A percentile compares a stretch with the other conserved stretches of the same genome.
These are phyloP conservation scores for Anthopleura xanthogrammica DNA, from an alignment of 92 coral and sea anemone species.

Conservation along the genomic window DNA sequence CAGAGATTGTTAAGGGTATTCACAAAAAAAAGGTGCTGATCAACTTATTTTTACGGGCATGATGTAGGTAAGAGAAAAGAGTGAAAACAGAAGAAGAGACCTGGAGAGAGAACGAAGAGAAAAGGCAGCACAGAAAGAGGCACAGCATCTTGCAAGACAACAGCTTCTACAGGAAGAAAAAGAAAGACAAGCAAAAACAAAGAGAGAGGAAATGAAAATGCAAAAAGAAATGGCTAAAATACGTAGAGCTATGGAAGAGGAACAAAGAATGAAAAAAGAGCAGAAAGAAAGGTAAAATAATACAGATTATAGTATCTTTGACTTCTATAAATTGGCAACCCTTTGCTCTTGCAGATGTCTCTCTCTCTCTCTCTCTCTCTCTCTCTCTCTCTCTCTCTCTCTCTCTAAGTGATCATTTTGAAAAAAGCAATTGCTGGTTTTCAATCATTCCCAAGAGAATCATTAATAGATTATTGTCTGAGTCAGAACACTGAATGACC, in stretches of 20 bases:
- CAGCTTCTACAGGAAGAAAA: conserved; percentile 86
- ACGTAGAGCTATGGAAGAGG: conserved; percentile 86
- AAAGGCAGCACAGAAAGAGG: conserved; percentile 74
- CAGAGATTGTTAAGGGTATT: neutral
- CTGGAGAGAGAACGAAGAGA: conserved; percentile 72
- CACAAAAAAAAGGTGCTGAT: too few relatives aligned
- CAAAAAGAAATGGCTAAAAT: conserved; percentile 89
- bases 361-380: too few relatives aligned
- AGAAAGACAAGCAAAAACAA: conserved; percentile 61
- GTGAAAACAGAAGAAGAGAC: conserved; percentile 67
- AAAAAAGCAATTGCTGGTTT: too few relatives aligned
- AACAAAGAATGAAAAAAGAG: conserved; percentile 59
- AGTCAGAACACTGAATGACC: too few relatives aligned
- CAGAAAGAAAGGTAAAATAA: conserved; percentile 55
- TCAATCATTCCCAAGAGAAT: too few relatives aligned
- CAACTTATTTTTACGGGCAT: neutral
- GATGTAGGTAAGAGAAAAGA: conserved; percentile 85
- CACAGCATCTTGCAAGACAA: conserved; percentile 86
- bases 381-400: too few relatives aligned
- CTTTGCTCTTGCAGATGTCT: too few relatives aligned
- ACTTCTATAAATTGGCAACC: too few relatives aligned
- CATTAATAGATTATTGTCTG: too few relatives aligned
- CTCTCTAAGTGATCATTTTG: too few relatives aligned
- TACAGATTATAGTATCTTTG: neutral
- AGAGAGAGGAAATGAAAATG: conserved; percentile 78